Percentiles rank a stretch among this genome's conserved stretches.
Conservation (phyloP, 2,888 invertebrate genomes). For the Phalangium opilio region DNA sequence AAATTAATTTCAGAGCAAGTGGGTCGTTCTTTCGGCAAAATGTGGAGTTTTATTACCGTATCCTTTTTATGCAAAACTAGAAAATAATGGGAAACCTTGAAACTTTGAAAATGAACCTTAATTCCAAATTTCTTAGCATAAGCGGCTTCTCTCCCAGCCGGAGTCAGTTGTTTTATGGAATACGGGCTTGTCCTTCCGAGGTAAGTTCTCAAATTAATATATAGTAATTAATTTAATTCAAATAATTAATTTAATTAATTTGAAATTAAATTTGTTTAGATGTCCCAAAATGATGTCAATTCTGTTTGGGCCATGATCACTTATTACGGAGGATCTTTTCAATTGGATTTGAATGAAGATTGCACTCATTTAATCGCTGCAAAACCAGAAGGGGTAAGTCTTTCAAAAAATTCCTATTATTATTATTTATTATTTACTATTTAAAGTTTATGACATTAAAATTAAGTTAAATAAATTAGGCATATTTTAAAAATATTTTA, state of each 20-base stretch:
- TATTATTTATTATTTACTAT: background rate
- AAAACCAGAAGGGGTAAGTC: conserved; percentile 46
- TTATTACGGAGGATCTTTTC: conserved; percentile 68
- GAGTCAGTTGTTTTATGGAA: conserved; percentile 53
- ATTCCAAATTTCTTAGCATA: conserved; percentile 37
- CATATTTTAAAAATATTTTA: background rate
- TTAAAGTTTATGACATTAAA: background rate
- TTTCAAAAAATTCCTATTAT: too few species aligned
- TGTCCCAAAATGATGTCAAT: conserved; percentile 46
- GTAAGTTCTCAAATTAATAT: conserved; percentile 35
- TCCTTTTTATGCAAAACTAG: conserved; percentile 15
- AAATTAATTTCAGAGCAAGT: conserved; percentile 34
- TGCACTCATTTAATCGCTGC: conserved; percentile 74
- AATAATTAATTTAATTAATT: too few species aligned
- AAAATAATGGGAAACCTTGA: background rate
- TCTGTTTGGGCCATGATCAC: conserved; percentile 68
- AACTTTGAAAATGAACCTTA: too few species aligned
- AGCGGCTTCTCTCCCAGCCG: conserved; percentile 55
- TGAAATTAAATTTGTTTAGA: background rate
- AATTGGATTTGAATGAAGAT: conserved; percentile 49
- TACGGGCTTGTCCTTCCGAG: conserved; percentile 59
- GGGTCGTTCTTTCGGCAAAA: conserved; percentile 52
- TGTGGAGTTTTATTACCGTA: conserved; percentile 45
- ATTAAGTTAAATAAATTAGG: background rate
- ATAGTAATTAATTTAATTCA: background rate